Conservation (phyloP, 2,797 vertebrate species). For the Macropodus opercularis region DNA sequence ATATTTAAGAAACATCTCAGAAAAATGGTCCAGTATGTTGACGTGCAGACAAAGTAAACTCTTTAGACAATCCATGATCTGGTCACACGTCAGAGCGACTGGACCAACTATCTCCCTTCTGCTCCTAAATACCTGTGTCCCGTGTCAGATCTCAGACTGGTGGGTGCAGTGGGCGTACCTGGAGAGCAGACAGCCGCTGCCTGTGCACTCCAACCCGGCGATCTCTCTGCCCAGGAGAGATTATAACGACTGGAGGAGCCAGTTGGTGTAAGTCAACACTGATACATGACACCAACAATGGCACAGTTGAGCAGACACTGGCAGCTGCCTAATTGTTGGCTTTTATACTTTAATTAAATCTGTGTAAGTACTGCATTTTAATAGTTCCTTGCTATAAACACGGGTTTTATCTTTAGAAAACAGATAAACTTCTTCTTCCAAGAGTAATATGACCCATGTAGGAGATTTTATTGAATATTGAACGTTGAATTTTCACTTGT, state of each 20-base stretch:
- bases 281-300: background rate
- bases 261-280: slow-evolving; percentile 81
- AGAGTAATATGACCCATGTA: background rate
- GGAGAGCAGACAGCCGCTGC: slow-evolving; percentile 82
- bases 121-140: background rate
- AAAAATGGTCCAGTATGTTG: too few species aligned
- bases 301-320: background rate
- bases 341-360: background rate
- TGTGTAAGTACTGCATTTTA: background rate
- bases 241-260: slow-evolving; percentile 84
- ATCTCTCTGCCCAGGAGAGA: slow-evolving; percentile 86
- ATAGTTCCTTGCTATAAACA: background rate
- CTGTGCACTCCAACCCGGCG: slow-evolving; percentile 86
- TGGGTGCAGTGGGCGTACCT: slow-evolving; percentile 86
- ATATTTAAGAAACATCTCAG: too few species aligned
- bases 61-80: too few species aligned
- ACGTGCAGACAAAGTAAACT: too few species aligned
- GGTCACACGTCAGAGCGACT: too few species aligned
- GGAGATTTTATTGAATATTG: background rate
- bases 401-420: too few species aligned
- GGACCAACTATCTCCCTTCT: too few species aligned
- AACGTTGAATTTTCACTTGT: background rate
- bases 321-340: background rate
- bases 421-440: too few species aligned
- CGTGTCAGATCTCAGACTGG: slow-evolving; percentile 81